Base-by-base conservation (phyloP, 1,140 invertebrate genomes). In the Melanaphis sacchari region DNA sequence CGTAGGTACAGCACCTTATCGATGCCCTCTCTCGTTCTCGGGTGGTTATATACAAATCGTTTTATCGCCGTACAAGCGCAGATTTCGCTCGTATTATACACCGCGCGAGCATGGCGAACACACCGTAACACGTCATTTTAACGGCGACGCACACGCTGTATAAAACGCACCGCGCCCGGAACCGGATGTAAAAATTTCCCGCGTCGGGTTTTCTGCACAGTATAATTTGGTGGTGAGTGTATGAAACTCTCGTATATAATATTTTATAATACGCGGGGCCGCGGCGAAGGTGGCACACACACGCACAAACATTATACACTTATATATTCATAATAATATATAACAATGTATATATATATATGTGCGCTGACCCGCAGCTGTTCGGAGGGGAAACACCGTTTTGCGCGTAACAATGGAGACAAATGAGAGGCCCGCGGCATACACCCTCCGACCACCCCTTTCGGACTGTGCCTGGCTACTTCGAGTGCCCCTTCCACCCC, bases 351-450 rank as follows among this genome's bases (percentile, higher is more conserved):
- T 22, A 81, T 38, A n/a, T n/a, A n/a, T n/a, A n/a, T 84, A 26
- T 81, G 52, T 26, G 66, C 43, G 76, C 76, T 84, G 91, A 52
- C 46, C 91, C 91, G 91, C 76, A 84, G 91, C 81, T 92, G 91
- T 91, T 41, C 52, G 66, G 36, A 46, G 59, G 81, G 91, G 46
- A 52, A 84, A 85, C 91, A 52, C 91, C 91, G 91, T 93, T 93
- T 93, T 84, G 81, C 46, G 81, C 46, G 7, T 24, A 54, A 93
- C 91, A 93, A 93, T 93, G 40, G 81, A 38, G 91, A 93, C 91
- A 93, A 93, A 93, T 93, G 91, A 93, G 91, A 92, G 91, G 46
- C 41, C 59, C 66, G 21, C 31, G 66, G 41, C 31, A 41, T 24
- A n/a, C 24, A 36, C 41, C 21, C 41, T 43, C 41, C 52, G 88